These are phyloP conservation scores for Thalpophila matura DNA, from an alignment of 2,888 invertebrate genomes.

Conservation along the genomic window DNA sequence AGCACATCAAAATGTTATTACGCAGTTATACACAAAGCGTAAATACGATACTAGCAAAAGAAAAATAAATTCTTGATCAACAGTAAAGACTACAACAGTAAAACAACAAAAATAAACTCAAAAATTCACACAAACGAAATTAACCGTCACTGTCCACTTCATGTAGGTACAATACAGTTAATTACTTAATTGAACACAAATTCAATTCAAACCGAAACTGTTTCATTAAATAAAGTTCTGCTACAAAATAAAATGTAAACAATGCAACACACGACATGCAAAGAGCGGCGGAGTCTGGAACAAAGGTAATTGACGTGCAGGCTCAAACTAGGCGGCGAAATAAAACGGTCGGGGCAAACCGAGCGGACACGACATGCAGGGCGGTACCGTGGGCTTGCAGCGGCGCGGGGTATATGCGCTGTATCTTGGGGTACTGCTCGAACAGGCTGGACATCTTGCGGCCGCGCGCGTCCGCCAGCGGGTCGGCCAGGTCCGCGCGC, in stretches of 20 bases:
- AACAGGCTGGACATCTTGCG: conserved; percentile 93
- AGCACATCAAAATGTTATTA: conserved; percentile 28
- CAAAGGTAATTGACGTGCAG: conserved; percentile 84
- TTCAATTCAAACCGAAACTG: conserved; percentile 63
- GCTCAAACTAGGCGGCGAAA: conserved; percentile 79
- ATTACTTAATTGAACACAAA: conserved; percentile 69
- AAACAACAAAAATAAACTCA: conserved; percentile 17
- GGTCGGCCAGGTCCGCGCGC: conserved; percentile 82
- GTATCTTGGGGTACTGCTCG: conserved; percentile 94
- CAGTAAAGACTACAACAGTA: conserved; percentile 25
- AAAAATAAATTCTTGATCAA: conserved; percentile 11
- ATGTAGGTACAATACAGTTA: conserved; percentile 51
- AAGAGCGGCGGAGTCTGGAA: conserved; percentile 76
- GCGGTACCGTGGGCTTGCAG: conserved; percentile 87
- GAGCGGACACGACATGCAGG: conserved; percentile 80
- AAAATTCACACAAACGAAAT: conserved; percentile 62
- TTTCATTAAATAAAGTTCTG: conserved; percentile 69
- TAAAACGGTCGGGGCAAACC: conserved; percentile 76
- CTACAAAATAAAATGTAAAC: conserved; percentile 76
- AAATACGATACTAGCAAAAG: conserved; percentile 26
- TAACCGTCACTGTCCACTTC: conserved; percentile 56
- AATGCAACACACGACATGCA: conserved; percentile 85
- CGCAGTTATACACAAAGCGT: conserved; percentile 43
- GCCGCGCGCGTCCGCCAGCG: conserved; percentile 84
- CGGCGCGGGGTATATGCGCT: conserved; percentile 94